Evolutionary conservation across 2,797 vertebrate species (phyloP).

Genomic region (Morelia viridis): DNA sequence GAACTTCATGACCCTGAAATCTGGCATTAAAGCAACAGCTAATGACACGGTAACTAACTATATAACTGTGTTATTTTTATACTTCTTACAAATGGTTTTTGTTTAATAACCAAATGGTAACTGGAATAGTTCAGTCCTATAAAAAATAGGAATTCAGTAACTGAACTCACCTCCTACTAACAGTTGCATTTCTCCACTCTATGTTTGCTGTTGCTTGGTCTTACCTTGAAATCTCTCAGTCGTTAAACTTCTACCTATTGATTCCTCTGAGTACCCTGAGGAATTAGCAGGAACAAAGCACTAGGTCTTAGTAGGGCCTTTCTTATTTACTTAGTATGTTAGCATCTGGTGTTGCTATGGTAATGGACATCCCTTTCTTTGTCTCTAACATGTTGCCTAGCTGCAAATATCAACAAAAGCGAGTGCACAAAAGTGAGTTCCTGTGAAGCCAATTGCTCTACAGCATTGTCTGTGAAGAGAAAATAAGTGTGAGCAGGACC

Average conservation of each 20-base stretch:
- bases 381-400: slow-evolving; percentile 54
- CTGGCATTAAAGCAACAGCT: neutral
- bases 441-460: slow-evolving; percentile 29
- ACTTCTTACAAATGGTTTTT: neutral
- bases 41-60: neutral
- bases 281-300: slow-evolving; percentile 22
- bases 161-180: neutral
- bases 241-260: slow-evolving; percentile 15
- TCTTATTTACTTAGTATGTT: slow-evolving; percentile 16
- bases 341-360: slow-evolving; percentile 17
- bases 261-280: neutral
- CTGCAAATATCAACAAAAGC: slow-evolving; percentile 58
- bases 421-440: neutral
- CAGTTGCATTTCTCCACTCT: neutral
- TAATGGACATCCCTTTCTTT: slow-evolving; percentile 29
- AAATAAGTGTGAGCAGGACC: neutral
- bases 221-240: slow-evolving; percentile 18
- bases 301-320: slow-evolving; percentile 1
- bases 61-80: neutral
- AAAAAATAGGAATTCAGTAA: rapidly evolving
- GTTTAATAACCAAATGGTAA: neutral
- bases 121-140: neutral
- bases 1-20: neutral
- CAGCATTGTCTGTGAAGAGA: neutral
- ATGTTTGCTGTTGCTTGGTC: neutral